Evolutionary conservation across 92 coral and sea anemone genomes (phyloP), one percentile per base, ranked within the genome.

Genomic region (Chrysogorgia sp.): DNA sequence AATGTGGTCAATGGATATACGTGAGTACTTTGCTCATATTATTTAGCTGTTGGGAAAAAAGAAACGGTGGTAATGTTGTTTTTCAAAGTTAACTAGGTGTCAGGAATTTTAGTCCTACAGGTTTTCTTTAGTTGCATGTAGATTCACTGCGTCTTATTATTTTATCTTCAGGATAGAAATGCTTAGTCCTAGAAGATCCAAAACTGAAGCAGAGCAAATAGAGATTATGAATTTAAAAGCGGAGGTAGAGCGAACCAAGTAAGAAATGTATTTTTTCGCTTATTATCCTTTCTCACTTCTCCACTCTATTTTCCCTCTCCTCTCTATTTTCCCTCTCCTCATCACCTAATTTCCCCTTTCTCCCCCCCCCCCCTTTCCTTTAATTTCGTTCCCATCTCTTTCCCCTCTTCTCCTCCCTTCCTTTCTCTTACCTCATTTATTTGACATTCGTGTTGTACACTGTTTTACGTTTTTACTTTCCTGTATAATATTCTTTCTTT

Each of bases 241-340:
- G 1, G 60, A 45, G 13, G 34, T 69, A 45, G 76, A 69, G 15
- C 76, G 60, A 55, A 2, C 55, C 28, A 69, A 69, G 76, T 69
- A 69, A 49, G 74, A 34, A 34, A 33, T 64, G 47, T 35, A 64
- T 2, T 64, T 22, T 64, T 19, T 53, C 7, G 7, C 21, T 9
- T 19, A 21, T 4, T 20, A 2, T 2, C 64, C 33, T 22, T 59
- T 3, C 32, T 15, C 29, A 19, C 22, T 0, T 32, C 62, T 19
- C 8, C 28, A n/a, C n/a, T n/a, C n/a, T 25, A 8, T 57, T 19
- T 20, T 24, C 5, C 56, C 22, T 23, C 1, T 2, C 2, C 7
- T 43, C 32, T 20, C 7, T 1, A 43, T 47, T 20, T 32, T 40
- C 0, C 17, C 13, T 22, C 15, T 14, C 43, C 19, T 10, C 24